Evolutionary conservation across 2,113 vertebrate genomes (phyloP).

Genomic region (Dromas ardeola): DNA sequence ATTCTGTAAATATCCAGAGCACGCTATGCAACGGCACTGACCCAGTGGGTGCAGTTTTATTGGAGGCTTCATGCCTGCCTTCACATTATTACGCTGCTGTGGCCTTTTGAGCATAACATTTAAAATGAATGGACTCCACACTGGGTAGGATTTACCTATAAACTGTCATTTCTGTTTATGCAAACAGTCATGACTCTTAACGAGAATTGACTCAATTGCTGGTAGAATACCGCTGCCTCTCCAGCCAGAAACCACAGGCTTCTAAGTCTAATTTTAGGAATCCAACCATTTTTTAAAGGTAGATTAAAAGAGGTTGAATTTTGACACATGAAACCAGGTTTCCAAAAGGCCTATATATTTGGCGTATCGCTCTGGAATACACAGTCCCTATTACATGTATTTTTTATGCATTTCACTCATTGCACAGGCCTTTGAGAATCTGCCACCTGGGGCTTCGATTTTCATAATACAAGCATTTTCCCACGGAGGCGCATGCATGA

Average conservation of each 20-base stretch:
- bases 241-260: constrained; percentile 10
- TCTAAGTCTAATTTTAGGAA: not conserved
- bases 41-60: constrained; percentile 65
- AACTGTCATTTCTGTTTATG: constrained; percentile 66
- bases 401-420: not conserved
- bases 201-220: constrained; percentile 41
- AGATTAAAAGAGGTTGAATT: constrained; percentile 30
- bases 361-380: not conserved
- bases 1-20: constrained; percentile 68
- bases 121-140: constrained; percentile 57
- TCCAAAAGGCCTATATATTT: not conserved
- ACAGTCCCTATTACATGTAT: not conserved
- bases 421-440: not conserved
- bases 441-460: not conserved
- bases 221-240: not conserved
- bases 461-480: not conserved
- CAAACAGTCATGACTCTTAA: constrained; percentile 54
- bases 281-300: not conserved
- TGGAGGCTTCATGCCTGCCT: constrained; percentile 59
- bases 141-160: constrained; percentile 57
- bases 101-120: constrained; percentile 56
- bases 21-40: constrained; percentile 36
- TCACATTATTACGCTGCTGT: constrained; percentile 49
- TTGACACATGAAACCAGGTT: not conserved
- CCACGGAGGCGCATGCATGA: not conserved